A percentile compares a stretch with the other conserved stretches of the same genome.
Evolutionary conservation across 2,888 invertebrate species (phyloP).

Genomic region (Drosophila histrio): DNA sequence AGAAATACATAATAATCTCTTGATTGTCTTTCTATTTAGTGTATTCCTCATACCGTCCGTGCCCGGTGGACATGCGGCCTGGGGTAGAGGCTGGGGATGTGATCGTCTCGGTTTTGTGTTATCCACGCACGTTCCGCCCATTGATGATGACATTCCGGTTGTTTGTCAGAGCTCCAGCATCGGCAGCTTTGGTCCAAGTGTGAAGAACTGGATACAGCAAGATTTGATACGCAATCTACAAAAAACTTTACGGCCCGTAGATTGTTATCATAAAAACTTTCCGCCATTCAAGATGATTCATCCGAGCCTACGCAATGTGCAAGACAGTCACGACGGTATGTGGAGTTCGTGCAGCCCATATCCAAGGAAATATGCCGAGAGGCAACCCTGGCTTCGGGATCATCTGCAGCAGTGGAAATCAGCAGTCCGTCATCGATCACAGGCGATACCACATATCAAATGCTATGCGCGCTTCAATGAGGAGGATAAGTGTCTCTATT

Average conservation of each 20-base stretch:
- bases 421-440: constrained; percentile 69
- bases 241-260: neutral
- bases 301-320: constrained; percentile 6
- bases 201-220: neutral
- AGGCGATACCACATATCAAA: constrained; percentile 98
- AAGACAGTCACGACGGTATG: neutral
- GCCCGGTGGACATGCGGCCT: neutral
- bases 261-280: neutral
- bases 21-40: neutral
- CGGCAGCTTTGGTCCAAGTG: neutral
- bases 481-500: constrained; percentile 8
- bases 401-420: constrained; percentile 15
- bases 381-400: constrained; percentile 4
- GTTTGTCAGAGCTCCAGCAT: constrained; percentile 17
- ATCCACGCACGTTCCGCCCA: neutral
- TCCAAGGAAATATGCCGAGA: neutral
- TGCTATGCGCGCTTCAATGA: constrained; percentile 90
- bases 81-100: constrained; percentile 5
- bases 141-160: constrained; percentile 6
- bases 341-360: neutral
- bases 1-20: neutral
- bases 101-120: constrained; percentile 1
- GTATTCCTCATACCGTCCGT: constrained; percentile 15
- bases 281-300: constrained; percentile 13
- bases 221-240: constrained; percentile 3